Base-by-base conservation (phyloP, 2,113 vertebrate species). In the Hylia prasina region DNA sequence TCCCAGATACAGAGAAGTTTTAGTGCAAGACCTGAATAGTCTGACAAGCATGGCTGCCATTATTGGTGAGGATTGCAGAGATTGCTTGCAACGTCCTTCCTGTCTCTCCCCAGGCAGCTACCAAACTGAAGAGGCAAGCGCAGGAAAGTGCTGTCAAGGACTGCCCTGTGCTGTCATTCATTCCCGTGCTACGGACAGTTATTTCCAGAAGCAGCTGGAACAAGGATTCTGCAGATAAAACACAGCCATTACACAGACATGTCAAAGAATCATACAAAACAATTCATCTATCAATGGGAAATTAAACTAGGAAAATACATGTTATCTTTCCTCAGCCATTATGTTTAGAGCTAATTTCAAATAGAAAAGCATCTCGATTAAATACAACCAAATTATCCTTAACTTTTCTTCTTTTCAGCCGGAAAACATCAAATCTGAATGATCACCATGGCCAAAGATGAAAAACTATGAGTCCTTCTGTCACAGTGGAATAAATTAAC, bases 31-130 rank as follows among this genome's bases (percentile, higher is more conserved):
- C 99, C 99, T 99, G 99, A 97, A 99, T 99, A 57, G 98, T 99
- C 97, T 99, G 99, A 98, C 99, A 99, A 95, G 99, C 99, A 64
- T 99, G 99, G 97, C 99, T 99, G 97, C 99, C 99, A 45, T 99
- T 99, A 95, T 99, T 99, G 94, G 99, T 99, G 93, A 99, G 99
- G 95, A 99, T 99, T 92, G 99, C 99, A 57, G 99, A 99, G 81
- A 99, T 99, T 28, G 99, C 99, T 98, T 99, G 99, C 92, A 99
- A 97, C 2, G 98, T 99, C 96, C 99, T 99, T 97, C 99, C 99
- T 0, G 99, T 99, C 97, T 99, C 99, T 90, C 99, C 99, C 99
- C 99, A 99, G 22, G 99, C 98, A 85, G 99, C 99, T 54, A 99
- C 99, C 93, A 99, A 98, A 95, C 99, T 99, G 97, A 99, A 99